Conservation (phyloP, 2,797 vertebrate genomes). For the Typhlichthys eigenmanni region DNA sequence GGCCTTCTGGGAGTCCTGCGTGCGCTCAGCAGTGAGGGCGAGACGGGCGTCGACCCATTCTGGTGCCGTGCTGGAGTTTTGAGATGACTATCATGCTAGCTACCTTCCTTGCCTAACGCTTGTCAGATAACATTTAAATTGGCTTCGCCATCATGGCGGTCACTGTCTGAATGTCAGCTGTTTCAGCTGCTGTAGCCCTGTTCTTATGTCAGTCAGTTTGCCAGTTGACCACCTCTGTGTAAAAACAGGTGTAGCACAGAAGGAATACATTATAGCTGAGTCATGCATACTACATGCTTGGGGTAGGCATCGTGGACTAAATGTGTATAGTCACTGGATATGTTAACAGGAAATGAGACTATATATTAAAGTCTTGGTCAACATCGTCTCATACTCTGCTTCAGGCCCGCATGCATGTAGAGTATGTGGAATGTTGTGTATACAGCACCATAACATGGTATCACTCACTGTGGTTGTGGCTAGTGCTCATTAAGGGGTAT, state of each 20-base stretch:
- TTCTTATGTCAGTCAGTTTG: too few relatives aligned
- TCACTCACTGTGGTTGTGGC: constrained; percentile 41
- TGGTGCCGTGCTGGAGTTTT: constrained; percentile 54
- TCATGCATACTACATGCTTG: constrained; percentile 7
- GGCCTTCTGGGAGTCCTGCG: constrained; percentile 54
- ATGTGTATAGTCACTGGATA: not conserved
- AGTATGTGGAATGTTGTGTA: constrained; percentile 34
- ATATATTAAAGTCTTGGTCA: not conserved
- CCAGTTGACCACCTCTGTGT: not conserved
- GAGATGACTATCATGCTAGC: constrained; percentile 63
- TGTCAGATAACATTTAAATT: constrained; percentile 37
- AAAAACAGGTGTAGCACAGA: constrained; percentile 12
- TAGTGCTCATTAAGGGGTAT: constrained; percentile 28
- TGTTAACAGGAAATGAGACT: not conserved
- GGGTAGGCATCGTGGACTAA: not conserved
- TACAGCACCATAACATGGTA: constrained; percentile 44
- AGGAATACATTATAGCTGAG: constrained; percentile 2
- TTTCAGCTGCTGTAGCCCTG: constrained; percentile 1
- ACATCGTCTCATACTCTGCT: not conserved
- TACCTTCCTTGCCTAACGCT: constrained; percentile 17
- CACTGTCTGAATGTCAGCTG: not conserved
- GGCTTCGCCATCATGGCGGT: constrained; percentile 11
- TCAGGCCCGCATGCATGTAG: constrained; percentile 23
- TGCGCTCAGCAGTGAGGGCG: constrained; percentile 37
- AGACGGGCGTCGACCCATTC: constrained; percentile 50